Conservation (phyloP, 2,113 vertebrate genomes). For the Stictonetta naevosa region DNA sequence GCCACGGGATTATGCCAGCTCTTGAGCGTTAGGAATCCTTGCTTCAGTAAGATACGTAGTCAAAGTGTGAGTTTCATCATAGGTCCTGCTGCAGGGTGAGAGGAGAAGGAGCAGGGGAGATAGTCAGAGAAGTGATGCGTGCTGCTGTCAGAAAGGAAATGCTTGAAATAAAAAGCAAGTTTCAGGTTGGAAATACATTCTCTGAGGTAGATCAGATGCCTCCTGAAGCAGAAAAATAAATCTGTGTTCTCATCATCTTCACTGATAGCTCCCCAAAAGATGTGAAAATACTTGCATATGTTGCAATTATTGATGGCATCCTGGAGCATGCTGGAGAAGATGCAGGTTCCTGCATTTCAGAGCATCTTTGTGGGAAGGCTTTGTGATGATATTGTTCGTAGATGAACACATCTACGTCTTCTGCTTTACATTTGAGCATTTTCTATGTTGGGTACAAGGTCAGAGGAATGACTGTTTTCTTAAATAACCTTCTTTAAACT, state of each 20-base stretch:
- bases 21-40: not conserved
- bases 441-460: not conserved
- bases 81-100: not conserved
- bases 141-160: not conserved
- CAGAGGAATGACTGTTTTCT: not conserved
- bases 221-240: not conserved
- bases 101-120: not conserved
- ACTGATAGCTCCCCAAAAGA: not conserved
- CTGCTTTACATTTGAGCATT: not conserved
- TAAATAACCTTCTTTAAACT: not conserved
- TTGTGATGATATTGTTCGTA: fast-evolving
- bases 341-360: not conserved
- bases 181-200: not conserved
- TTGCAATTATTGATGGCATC: not conserved
- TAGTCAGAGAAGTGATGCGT: not conserved
- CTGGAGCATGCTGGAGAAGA: not conserved
- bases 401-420: fast-evolving
- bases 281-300: fast-evolving
- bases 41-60: fast-evolving
- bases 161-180: not conserved
- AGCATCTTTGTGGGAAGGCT: not conserved
- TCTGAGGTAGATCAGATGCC: not conserved
- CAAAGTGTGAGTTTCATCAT: fast-evolving
- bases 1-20: not conserved
- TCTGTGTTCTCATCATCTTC: not conserved